Conservation (phyloP, 1,140 invertebrate species). For the Cotesia chilonis region DNA sequence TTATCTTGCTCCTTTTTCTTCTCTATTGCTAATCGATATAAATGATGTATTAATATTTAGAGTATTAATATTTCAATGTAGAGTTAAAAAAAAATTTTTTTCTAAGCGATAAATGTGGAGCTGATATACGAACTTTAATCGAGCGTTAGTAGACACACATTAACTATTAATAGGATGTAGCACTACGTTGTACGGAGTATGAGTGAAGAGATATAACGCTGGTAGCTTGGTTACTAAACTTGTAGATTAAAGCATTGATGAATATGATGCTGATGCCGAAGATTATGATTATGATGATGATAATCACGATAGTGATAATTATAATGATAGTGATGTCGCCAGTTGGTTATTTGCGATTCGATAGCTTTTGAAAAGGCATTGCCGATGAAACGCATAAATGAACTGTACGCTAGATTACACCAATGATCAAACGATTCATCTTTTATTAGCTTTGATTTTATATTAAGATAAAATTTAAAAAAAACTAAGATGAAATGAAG, state of each 20-base stretch:
- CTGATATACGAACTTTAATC: conserved; percentile 16
- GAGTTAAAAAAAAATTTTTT: too few relatives aligned
- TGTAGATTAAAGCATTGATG: too few relatives aligned
- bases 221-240: neutral
- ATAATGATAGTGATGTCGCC: conserved; percentile 1
- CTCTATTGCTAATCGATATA: too few relatives aligned
- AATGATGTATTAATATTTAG: too few relatives aligned
- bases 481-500: too few relatives aligned
- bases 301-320: neutral
- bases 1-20: too few relatives aligned
- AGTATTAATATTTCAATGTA: too few relatives aligned
- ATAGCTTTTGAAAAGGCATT: neutral
- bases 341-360: neutral
- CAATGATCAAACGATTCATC: conserved; percentile 1
- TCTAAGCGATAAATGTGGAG: too few relatives aligned
- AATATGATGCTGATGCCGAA: too few relatives aligned
- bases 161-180: conserved; percentile 29
- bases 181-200: conserved; percentile 4
- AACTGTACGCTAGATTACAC: conserved; percentile 14
- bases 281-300: too few relatives aligned
- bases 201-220: conserved; percentile 4
- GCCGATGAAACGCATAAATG: conserved; percentile 10
- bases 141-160: conserved; percentile 25
- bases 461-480: too few relatives aligned
- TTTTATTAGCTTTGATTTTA: neutral